Percentiles rank a stretch among this genome's conserved stretches.
Conservation (phyloP, 2,113 vertebrate species). For the Prochilodus magdalenae region DNA sequence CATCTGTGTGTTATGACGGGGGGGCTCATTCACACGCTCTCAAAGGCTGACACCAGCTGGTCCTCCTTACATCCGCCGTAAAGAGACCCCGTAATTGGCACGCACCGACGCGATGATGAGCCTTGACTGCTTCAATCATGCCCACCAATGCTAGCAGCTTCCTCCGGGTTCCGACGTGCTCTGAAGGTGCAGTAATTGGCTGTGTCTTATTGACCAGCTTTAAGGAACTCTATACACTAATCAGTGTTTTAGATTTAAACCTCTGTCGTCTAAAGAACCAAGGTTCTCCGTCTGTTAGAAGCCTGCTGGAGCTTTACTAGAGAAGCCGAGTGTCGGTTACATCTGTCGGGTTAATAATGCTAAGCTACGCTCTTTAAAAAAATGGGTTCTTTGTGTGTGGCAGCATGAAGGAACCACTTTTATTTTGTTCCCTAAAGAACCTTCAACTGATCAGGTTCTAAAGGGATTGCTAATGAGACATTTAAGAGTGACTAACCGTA, state of each 20-base stretch:
- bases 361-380: no score
- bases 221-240: background rate
- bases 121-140: background rate
- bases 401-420: no score
- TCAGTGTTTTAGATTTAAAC: background rate
- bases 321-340: no score
- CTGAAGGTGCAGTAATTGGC: background rate
- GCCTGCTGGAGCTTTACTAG: no score
- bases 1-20: conserved; percentile 23
- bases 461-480: no score
- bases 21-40: conserved; percentile 27
- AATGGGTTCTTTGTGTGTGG: no score
- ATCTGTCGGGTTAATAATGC: no score
- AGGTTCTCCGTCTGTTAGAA: no score
- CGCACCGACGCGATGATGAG: conserved; percentile 10
- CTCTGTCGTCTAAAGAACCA: no score
- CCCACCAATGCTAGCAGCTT: background rate
- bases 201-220: background rate
- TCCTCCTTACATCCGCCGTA: conserved; percentile 37
- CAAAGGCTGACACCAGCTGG: conserved; percentile 42
- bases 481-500: no score
- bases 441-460: no score
- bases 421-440: no score
- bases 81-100: conserved; percentile 26
- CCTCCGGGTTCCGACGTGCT: background rate